Evolutionary conservation across 1,140 invertebrate genomes (phyloP).

Genomic region (Drosophila kanapiae): DNA sequence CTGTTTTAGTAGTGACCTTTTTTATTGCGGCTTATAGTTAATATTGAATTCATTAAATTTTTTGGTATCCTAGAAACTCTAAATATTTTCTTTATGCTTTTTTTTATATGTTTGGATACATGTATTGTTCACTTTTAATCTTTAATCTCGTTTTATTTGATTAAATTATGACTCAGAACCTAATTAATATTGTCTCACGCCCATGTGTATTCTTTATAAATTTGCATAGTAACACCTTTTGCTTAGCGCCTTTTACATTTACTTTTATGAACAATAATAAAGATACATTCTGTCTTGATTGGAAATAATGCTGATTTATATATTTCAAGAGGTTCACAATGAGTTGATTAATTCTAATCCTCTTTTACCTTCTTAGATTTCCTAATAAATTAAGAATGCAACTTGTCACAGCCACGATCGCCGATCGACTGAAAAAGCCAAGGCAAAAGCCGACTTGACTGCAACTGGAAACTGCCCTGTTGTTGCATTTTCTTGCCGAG

Average conservation of each 20-base stretch:
- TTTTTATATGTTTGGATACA: neutral
- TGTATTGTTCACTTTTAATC: neutral
- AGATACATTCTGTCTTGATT: neutral
- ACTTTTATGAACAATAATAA: too few species aligned
- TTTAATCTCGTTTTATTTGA: neutral
- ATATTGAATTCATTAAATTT: neutral
- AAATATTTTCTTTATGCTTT: neutral
- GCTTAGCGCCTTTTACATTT: too few species aligned
- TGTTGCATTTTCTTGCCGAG: slow-evolving; percentile 30
- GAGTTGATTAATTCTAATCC: neutral
- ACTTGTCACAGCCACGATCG: slow-evolving; percentile 57
- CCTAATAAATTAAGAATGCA: slow-evolving; percentile 25
- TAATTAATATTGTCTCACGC: neutral
- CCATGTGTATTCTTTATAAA: neutral
- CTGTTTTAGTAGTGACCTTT: neutral
- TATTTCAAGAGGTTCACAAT: neutral
- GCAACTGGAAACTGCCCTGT: slow-evolving; percentile 35
- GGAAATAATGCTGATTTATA: neutral
- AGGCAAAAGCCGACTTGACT: slow-evolving; percentile 25
- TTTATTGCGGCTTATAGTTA: neutral
- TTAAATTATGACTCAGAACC: neutral
- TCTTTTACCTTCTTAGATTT: slow-evolving; percentile 1
- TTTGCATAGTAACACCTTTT: neutral
- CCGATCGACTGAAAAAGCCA: slow-evolving; percentile 56
- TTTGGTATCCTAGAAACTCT: neutral